These are phyloP conservation scores for Equus przewalskii DNA, from an alignment of 2,113 vertebrate species.

Conservation along the genomic window DNA sequence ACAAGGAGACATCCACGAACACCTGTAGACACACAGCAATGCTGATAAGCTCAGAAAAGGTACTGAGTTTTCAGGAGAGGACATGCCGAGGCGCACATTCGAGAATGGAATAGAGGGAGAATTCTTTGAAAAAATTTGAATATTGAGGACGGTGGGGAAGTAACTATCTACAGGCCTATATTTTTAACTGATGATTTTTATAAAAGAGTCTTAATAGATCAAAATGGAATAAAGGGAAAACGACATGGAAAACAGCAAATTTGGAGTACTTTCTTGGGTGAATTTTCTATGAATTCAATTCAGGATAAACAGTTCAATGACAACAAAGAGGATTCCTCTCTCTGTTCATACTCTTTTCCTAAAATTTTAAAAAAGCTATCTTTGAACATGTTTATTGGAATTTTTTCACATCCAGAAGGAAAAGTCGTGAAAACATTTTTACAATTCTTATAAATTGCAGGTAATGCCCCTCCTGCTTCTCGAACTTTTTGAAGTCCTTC, in stretches of 20 bases:
- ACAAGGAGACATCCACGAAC: not conserved
- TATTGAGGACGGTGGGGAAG: not conserved
- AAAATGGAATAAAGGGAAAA: not conserved
- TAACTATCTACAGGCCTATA: not conserved
- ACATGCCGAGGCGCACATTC: not conserved
- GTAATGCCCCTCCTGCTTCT: constrained; percentile 67
- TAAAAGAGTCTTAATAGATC: not conserved
- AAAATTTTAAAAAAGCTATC: constrained; percentile 59
- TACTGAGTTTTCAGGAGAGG: not conserved
- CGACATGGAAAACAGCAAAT: not conserved
- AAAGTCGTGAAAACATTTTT: constrained; percentile 73
- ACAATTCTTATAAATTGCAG: constrained; percentile 68
- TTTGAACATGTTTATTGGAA: constrained; percentile 75
- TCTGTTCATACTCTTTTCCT: constrained; percentile 50
- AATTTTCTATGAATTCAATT: not conserved
- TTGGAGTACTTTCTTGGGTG: not conserved
- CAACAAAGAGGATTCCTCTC: not conserved
- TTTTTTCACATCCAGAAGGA: constrained; percentile 80
- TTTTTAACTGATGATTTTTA: not conserved
- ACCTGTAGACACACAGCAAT: not conserved
- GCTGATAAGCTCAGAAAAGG: not conserved
- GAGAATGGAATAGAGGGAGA: not conserved
- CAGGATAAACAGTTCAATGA: not conserved
- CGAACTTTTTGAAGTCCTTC: constrained; percentile 62
- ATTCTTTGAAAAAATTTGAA: not conserved